phyloP scores from a whole-genome alignment of 2,888 invertebrate species.

The Caenorhabditis panamensis region DNA sequence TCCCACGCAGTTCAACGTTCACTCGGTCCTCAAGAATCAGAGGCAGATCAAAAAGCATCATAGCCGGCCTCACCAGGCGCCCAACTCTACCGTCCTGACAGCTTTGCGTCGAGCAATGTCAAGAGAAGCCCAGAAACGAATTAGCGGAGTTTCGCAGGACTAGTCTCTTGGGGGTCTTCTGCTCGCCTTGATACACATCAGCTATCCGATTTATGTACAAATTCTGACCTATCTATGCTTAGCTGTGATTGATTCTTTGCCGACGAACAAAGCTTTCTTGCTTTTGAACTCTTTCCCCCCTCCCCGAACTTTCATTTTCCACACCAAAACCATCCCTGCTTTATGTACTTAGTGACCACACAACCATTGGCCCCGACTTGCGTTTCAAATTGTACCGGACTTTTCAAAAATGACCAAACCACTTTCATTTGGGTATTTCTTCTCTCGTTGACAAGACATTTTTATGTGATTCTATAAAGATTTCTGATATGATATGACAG shows the following conservation, averaged over 20 bases:
- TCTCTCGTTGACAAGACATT: slow-evolving; percentile 28
- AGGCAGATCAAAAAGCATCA: slow-evolving; percentile 29
- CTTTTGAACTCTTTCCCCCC: slow-evolving; percentile 23
- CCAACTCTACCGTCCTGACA: slow-evolving; percentile 64
- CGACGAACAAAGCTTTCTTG: slow-evolving; percentile 33
- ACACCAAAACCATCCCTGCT: not conserved
- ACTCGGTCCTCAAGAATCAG: slow-evolving; percentile 52
- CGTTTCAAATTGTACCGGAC: slow-evolving; percentile 46
- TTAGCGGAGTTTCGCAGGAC: slow-evolving; percentile 33
- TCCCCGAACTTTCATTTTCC: not conserved
- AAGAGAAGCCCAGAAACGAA: slow-evolving; percentile 59
- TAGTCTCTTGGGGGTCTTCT: slow-evolving; percentile 9
- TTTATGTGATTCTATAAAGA: slow-evolving; percentile 14
- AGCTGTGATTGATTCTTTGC: not conserved
- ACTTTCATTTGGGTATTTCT: slow-evolving; percentile 34
- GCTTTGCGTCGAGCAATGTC: slow-evolving; percentile 70
- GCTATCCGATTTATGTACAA: slow-evolving; percentile 49
- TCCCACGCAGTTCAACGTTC: slow-evolving; percentile 58
- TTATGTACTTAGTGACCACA: slow-evolving; percentile 15
- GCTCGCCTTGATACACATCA: not conserved
- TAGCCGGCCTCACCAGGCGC: slow-evolving; percentile 28
- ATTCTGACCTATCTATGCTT: slow-evolving; percentile 39
- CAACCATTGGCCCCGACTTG: slow-evolving; percentile 29
- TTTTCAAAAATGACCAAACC: slow-evolving; percentile 26
- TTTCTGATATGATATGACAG: slow-evolving; percentile 16